phyloP scores from a whole-genome alignment of 2,797 vertebrate genomes.

The Alosa sapidissima region DNA sequence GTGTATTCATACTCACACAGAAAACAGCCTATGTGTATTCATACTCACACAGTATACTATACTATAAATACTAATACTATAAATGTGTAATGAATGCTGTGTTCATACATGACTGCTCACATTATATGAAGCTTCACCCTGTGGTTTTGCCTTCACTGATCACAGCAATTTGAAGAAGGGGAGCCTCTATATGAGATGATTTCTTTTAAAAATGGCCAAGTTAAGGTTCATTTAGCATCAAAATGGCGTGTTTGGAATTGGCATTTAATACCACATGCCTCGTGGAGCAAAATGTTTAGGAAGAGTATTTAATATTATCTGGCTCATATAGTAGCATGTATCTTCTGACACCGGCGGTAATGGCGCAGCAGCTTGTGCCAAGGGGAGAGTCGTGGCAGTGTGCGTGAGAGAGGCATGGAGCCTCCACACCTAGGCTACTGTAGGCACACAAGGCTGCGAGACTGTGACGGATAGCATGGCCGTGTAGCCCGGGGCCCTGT shows the following conservation, averaged over 20 bases:
- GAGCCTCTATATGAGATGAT: neutral
- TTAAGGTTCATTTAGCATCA: neutral
- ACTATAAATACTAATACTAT: no score
- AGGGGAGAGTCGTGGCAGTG: neutral
- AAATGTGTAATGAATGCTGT: neutral
- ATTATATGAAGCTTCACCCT: neutral
- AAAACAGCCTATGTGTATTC: neutral
- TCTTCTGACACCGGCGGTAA: neutral
- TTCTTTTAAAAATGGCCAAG: neutral
- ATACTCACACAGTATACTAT: no score
- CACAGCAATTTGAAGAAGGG: neutral
- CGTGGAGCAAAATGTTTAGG: neutral
- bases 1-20: neutral
- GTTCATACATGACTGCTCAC: neutral
- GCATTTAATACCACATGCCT: conserved; percentile 2
- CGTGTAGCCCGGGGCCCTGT: conserved; percentile 47
- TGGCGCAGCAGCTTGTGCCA: neutral
- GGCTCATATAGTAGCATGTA: neutral
- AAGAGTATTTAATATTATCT: conserved; percentile 17
- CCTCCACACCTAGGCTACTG: conserved; percentile 51
- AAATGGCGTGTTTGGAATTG: neutral
- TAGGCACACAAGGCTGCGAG: conserved; percentile 15
- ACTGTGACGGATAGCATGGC: conserved; percentile 55
- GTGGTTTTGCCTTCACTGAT: neutral
- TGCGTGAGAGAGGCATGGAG: neutral